Conservation (phyloP, 2,797 vertebrate genomes). For the Anguilla marmorata region DNA sequence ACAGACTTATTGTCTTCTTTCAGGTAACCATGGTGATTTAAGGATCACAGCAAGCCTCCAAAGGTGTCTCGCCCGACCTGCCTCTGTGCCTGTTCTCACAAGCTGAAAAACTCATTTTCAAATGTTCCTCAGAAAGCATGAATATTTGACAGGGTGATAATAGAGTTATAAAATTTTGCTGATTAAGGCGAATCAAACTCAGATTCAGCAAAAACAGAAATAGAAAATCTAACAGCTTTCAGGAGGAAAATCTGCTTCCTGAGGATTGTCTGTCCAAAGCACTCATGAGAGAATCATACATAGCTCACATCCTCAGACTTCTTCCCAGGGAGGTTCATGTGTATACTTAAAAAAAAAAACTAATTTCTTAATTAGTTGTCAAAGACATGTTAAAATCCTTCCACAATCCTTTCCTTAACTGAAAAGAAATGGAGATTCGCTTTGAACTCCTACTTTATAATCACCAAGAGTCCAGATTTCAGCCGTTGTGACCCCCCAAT, state of each 20-base stretch:
- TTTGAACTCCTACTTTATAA: neutral
- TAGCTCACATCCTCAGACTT: neutral
- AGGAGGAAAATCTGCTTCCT: neutral
- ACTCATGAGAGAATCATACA: neutral
- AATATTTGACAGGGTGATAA: conserved; percentile 5
- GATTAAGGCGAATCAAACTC: neutral
- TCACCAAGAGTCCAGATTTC: neutral
- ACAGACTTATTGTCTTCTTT: neutral
- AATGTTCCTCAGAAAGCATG: neutral
- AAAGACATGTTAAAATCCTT: neutral
- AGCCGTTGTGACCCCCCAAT: neutral
- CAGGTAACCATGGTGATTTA: neutral
- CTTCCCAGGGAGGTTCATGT: neutral
- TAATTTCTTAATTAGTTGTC: neutral
- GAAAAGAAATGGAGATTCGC: neutral
- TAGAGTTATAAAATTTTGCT: neutral
- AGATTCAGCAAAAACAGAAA: neutral
- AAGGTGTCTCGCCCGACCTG: neutral
- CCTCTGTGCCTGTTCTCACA: neutral
- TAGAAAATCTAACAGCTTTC: neutral
- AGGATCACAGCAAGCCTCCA: neutral
- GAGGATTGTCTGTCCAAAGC: neutral
- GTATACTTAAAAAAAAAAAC: neutral
- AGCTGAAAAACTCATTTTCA: conserved; percentile 1
- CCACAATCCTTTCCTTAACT: neutral